Conservation (phyloP, 2,113 vertebrate species). For the Corvus hawaiiensis region DNA sequence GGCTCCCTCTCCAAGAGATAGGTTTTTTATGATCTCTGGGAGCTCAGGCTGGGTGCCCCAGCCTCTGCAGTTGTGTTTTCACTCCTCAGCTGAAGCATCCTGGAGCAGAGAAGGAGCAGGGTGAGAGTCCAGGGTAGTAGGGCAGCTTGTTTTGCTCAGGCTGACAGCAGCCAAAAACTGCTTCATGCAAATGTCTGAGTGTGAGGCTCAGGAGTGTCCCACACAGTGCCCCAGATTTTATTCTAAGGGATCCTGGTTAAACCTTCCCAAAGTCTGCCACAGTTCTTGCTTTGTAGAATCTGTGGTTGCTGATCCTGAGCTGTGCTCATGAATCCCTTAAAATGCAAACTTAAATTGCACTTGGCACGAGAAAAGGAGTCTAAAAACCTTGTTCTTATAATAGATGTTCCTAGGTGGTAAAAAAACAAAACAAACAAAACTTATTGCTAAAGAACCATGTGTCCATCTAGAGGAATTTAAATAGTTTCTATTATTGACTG, state of each 20-base stretch:
- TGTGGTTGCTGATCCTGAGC: neutral
- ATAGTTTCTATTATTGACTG: constrained; percentile 21
- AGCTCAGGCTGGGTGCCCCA: neutral
- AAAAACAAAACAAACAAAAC: constrained; percentile 42
- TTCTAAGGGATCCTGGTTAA: neutral
- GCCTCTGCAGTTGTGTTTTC: neutral
- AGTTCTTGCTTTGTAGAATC: neutral
- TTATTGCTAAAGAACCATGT: constrained; percentile 19
- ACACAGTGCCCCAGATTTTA: neutral
- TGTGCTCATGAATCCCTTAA: neutral
- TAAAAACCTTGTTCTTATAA: constrained; percentile 41
- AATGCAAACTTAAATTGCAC: neutral
- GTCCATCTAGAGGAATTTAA: constrained; percentile 38
- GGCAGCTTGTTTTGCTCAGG: neutral
- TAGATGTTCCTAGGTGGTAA: constrained; percentile 23
- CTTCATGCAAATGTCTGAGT: neutral
- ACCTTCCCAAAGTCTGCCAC: neutral
- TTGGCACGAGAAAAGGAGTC: neutral
- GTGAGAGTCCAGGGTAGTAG: accelerated
- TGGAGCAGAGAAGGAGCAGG: neutral
- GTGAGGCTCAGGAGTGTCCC: neutral
- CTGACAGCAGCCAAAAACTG: neutral
- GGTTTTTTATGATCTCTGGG: neutral
- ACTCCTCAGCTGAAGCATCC: accelerated
- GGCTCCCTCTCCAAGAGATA: neutral